Conservation (phyloP, 2,888 invertebrate species). For the Gastracanthus pulcherrimus region DNA sequence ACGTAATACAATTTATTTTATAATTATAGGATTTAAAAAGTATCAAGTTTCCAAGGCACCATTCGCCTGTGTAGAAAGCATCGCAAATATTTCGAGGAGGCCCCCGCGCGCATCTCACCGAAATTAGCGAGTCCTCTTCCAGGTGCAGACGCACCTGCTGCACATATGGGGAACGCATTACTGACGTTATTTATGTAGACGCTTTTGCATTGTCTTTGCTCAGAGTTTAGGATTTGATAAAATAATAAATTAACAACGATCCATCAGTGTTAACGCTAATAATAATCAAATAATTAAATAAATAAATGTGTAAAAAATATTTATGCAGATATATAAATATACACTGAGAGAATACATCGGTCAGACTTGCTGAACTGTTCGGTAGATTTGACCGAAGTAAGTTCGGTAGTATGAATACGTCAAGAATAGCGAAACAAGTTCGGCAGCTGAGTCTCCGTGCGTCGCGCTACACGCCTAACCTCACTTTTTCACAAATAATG, state of each 20-base stretch:
- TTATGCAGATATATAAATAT: too few species aligned
- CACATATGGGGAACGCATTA: conserved; percentile 58
- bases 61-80: conserved; percentile 10
- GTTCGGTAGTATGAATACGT: too few species aligned
- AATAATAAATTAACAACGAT: not conserved
- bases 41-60: conserved; percentile 11
- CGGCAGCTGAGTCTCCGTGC: too few species aligned
- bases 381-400: too few species aligned
- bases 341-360: too few species aligned
- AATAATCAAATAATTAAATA: too few species aligned
- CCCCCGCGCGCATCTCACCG: conserved; percentile 20
- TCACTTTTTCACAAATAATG: too few species aligned
- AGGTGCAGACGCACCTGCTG: conserved; percentile 58
- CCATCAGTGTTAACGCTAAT: too few species aligned
- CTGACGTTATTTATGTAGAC: conserved; percentile 45
- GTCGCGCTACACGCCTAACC: too few species aligned
- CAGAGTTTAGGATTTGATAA: not conserved
- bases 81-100: conserved; percentile 37
- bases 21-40: conserved; percentile 14
- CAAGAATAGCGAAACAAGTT: too few species aligned
- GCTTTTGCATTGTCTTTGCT: conserved; percentile 33
- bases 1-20: conserved; percentile 2
- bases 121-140: conserved; percentile 58
- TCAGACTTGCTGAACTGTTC: too few species aligned
- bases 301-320: too few species aligned